phyloP scores from a whole-genome alignment of 2,888 invertebrate species.

The Ochropleura plecta region DNA sequence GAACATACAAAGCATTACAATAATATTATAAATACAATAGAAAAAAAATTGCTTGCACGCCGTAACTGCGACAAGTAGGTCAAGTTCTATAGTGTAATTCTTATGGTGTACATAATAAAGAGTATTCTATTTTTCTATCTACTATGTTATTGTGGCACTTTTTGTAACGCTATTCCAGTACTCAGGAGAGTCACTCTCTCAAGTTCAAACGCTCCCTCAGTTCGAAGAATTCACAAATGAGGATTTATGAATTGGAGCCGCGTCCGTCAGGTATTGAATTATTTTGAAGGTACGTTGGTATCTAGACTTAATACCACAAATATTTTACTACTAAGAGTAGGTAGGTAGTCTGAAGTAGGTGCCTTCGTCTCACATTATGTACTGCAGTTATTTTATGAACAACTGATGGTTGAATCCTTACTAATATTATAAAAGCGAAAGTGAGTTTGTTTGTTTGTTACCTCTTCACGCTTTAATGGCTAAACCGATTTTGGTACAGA shows the following conservation, averaged over 20 bases:
- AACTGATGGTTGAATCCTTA: neutral
- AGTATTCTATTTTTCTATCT: too few species aligned
- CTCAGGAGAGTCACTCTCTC: neutral
- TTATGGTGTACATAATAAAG: too few species aligned
- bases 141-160: too few species aligned
- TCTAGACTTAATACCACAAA: constrained; percentile 19
- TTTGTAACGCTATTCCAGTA: neutral
- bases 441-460: too few species aligned
- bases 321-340: constrained; percentile 25
- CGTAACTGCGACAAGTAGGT: too few species aligned
- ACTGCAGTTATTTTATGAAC: neutral
- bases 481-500: too few species aligned
- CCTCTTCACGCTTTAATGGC: too few species aligned
- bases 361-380: neutral
- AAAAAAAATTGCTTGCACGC: too few species aligned
- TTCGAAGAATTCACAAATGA: constrained; percentile 38
- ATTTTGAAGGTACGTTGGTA: constrained; percentile 37
- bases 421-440: too few species aligned
- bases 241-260: constrained; percentile 49
- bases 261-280: constrained; percentile 55
- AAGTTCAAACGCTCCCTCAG: constrained; percentile 20
- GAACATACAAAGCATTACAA: too few species aligned
- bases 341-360: constrained; percentile 5
- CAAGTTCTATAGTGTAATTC: too few species aligned
- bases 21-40: too few species aligned